Percentiles rank a stretch among this genome's conserved stretches.
Conservation (phyloP, 2,797 vertebrate genomes). For the Periparus ater region DNA sequence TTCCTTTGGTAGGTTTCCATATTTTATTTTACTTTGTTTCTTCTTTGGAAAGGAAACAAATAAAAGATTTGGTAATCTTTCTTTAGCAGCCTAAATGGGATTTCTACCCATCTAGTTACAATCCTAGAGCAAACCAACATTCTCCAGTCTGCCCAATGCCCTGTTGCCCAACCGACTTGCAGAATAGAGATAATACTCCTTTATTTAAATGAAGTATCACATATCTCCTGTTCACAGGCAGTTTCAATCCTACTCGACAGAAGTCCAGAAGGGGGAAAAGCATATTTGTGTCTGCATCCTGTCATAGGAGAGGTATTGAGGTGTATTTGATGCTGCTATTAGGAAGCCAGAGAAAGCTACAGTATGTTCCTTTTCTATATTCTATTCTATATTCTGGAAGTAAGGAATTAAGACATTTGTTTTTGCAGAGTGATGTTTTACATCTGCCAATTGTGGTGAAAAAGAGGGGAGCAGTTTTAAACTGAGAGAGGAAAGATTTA, state of each 20-base stretch:
- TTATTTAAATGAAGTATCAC: neutral
- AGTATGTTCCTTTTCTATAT: neutral
- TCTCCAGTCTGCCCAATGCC: neutral
- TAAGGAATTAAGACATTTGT: neutral
- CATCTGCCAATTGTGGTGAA: accelerated
- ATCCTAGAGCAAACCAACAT: neutral
- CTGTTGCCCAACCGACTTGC: neutral
- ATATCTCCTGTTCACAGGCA: neutral
- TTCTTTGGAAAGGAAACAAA: neutral
- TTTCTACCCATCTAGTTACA: neutral
- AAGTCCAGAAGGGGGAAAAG: neutral
- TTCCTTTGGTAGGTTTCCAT: neutral
- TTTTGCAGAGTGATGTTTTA: neutral
- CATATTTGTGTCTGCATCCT: neutral
- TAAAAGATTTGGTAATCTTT: neutral
- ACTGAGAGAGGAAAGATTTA: neutral
- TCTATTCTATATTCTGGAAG: neutral
- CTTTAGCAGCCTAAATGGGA: neutral
- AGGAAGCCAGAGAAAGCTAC: neutral
- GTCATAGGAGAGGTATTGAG: neutral
- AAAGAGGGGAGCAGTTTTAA: neutral
- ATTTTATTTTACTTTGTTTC: neutral
- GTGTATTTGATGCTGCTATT: neutral
- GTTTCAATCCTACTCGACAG: neutral
- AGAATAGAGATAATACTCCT: neutral